Percentiles rank a stretch among this genome's conserved stretches.
These are phyloP conservation scores for Pseudomyrmex flavicornis DNA, from an alignment of 1,140 invertebrate genomes.

Conservation along the genomic window DNA sequence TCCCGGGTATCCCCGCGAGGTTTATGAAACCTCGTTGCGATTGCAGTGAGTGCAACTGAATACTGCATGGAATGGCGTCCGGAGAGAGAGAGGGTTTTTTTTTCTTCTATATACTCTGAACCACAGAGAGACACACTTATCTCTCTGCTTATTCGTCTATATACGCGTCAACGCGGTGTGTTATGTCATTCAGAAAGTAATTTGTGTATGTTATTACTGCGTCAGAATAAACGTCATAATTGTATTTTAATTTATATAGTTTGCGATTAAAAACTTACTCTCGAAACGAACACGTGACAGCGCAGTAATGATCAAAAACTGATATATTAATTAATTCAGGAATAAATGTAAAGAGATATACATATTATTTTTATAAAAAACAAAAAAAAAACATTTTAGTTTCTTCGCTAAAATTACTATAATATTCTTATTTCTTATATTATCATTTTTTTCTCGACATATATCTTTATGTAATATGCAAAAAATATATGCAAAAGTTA, in stretches of 20 bases:
- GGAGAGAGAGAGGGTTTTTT: neutral
- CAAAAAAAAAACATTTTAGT: too few relatives aligned
- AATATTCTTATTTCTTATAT: neutral
- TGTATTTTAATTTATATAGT: conserved; percentile 22
- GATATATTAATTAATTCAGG: neutral
- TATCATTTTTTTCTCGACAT: too few relatives aligned
- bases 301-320: neutral
- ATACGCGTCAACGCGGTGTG: neutral
- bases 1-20: conserved; percentile 26
- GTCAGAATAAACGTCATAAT: conserved; percentile 8
- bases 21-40: conserved; percentile 39
- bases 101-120: neutral
- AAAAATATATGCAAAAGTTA: too few relatives aligned
- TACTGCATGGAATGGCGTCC: conserved; percentile 7
- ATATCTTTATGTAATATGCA: too few relatives aligned
- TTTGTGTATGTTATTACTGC: conserved; percentile 13
- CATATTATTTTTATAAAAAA: neutral
- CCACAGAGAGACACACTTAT: neutral
- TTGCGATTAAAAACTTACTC: neutral
- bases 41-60: conserved; percentile 33
- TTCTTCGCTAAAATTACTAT: neutral
- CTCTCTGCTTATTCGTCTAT: neutral
- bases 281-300: neutral
- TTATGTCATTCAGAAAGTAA: conserved; percentile 14
- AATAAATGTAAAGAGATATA: neutral